Evolutionary conservation across 2,888 invertebrate genomes (phyloP).

Genomic region (Desoria tigrina): DNA sequence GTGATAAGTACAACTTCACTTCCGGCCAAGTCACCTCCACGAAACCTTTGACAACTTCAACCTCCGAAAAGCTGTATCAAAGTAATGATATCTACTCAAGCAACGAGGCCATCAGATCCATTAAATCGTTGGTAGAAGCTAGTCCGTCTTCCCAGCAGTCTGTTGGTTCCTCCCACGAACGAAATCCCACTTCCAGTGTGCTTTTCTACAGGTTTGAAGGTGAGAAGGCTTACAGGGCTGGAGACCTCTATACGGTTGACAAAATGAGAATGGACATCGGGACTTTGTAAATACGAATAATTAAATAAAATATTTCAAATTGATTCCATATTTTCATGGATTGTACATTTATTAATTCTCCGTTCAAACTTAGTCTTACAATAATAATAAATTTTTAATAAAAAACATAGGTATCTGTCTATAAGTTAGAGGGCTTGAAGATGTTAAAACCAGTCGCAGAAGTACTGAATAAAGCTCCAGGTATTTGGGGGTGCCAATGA

Average conservation of each 20-base stretch:
- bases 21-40: conserved; percentile 16
- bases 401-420: too few species aligned
- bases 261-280: conserved; percentile 22
- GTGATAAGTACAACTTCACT: conserved; percentile 15
- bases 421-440: conserved; percentile 96
- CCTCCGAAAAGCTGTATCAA: conserved; percentile 6
- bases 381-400: too few species aligned
- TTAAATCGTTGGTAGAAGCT: conserved; percentile 22
- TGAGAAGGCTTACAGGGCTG: conserved; percentile 7
- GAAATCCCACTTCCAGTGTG: conserved; percentile 15
- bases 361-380: too few species aligned
- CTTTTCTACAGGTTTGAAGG: conserved; percentile 11
- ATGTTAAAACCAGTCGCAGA: conserved; percentile 94
- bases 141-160: not conserved
- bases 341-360: too few species aligned
- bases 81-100: conserved; percentile 21
- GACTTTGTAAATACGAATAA: conserved; percentile 7
- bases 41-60: conserved; percentile 14
- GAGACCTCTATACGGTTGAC: conserved; percentile 15
- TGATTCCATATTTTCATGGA: too few species aligned
- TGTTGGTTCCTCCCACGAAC: conserved; percentile 24
- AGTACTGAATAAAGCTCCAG: conserved; percentile 90
- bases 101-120: conserved; percentile 24
- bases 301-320: too few species aligned
- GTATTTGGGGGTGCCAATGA: conserved; percentile 96